These are phyloP conservation scores for Lepidurus apus DNA, from an alignment of 1,140 invertebrate genomes.

Conservation along the genomic window DNA sequence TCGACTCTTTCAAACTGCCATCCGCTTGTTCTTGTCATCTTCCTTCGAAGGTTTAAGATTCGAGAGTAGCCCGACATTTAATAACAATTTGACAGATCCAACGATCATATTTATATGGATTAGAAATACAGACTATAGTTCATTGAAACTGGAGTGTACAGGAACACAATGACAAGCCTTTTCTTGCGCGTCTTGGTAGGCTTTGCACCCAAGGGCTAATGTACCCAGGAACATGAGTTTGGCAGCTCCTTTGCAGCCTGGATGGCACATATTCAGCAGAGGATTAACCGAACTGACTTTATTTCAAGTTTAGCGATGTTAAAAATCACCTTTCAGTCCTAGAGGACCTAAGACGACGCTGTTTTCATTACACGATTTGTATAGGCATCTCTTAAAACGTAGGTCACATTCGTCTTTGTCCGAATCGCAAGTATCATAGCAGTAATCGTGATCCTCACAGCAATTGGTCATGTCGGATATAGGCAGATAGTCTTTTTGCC, in stretches of 20 bases:
- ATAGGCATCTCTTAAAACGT: conserved; percentile 77
- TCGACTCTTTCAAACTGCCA: conserved; percentile 39
- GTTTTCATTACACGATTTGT: conserved; percentile 65
- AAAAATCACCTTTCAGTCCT: conserved; percentile 33
- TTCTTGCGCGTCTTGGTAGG: conserved; percentile 71
- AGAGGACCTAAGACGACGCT: conserved; percentile 35
- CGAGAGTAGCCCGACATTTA: conserved; percentile 12
- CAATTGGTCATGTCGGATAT: conserved; percentile 72
- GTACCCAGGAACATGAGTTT: conserved; percentile 77
- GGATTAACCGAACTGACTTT: not conserved
- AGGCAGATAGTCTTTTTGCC: conserved; percentile 67
- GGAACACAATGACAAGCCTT: conserved; percentile 65
- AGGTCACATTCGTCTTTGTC: conserved; percentile 81
- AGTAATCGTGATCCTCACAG: conserved; percentile 78
- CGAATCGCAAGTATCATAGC: conserved; percentile 80
- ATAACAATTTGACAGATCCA: not conserved
- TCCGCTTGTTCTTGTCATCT: conserved; percentile 39
- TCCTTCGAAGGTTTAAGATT: conserved; percentile 32
- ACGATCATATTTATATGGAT: not conserved
- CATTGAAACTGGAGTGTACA: not conserved
- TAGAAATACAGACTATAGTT: not conserved
- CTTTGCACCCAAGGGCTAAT: conserved; percentile 71
- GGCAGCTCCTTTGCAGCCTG: conserved; percentile 73
- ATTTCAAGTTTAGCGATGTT: not conserved
- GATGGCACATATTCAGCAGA: conserved; percentile 39